Conservation (phyloP, 2,888 invertebrate species). For the Ichneumoninae sp. region DNA sequence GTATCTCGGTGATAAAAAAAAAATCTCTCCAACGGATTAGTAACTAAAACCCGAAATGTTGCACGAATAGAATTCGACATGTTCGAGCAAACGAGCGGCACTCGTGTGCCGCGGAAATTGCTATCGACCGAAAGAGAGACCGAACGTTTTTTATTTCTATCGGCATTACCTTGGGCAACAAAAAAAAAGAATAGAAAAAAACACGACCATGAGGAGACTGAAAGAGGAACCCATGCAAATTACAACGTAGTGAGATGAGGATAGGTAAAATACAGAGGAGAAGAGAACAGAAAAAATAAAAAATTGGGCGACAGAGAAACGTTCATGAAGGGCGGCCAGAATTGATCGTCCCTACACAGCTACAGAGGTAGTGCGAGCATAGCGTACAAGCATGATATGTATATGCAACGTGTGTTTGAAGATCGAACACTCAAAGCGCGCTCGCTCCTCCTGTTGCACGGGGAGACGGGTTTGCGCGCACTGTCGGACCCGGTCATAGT, state of each 20-base stretch:
- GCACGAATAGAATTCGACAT: background rate
- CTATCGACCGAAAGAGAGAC: background rate
- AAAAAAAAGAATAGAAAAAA: background rate
- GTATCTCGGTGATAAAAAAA: background rate
- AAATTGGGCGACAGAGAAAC: background rate
- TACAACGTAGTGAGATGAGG: background rate
- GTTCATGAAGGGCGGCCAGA: background rate
- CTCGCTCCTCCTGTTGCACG: constrained; percentile 66
- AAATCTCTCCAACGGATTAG: background rate
- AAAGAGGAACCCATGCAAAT: background rate
- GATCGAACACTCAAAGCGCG: constrained; percentile 71
- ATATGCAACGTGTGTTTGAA: constrained; percentile 64
- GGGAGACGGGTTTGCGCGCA: constrained; percentile 36
- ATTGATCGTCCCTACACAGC: constrained; percentile 8
- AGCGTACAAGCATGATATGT: background rate
- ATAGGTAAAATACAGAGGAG: background rate
- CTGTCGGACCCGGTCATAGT: constrained; percentile 36
- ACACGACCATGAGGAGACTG: background rate
- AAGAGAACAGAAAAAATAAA: background rate
- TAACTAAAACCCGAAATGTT: background rate
- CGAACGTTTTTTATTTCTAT: background rate
- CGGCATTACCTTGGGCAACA: background rate
- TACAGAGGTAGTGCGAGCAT: background rate
- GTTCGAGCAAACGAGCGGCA: background rate
- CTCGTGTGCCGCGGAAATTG: background rate